Conservation (phyloP, 2,113 vertebrate genomes). For the Cephalopholis sonnerati region DNA sequence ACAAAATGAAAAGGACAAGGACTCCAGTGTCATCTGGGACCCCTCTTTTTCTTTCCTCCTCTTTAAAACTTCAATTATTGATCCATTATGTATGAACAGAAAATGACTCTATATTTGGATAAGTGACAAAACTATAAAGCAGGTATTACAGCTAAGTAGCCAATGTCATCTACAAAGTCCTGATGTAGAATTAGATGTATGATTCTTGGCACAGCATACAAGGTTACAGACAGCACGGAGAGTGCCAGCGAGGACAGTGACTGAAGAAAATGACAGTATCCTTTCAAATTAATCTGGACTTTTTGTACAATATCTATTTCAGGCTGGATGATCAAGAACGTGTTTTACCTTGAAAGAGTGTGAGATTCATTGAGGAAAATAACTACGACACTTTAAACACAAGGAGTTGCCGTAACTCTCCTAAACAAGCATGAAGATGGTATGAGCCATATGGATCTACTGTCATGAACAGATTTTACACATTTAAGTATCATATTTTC, state of each 20-base stretch:
- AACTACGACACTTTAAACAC: background rate
- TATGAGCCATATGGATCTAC: background rate
- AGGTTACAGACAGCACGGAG: slow-evolving; percentile 42
- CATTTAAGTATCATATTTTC: background rate
- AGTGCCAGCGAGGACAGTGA: slow-evolving; percentile 28
- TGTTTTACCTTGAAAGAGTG: background rate
- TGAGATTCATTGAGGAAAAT: slow-evolving; percentile 12
- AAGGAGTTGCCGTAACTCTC: background rate
- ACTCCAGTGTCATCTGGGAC: background rate
- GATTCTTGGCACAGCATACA: slow-evolving; percentile 49
- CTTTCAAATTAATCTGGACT: slow-evolving; percentile 44
- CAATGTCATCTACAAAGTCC: slow-evolving; percentile 49
- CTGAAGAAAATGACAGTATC: slow-evolving; percentile 40
- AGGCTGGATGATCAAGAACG: background rate
- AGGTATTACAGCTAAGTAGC: slow-evolving; percentile 30
- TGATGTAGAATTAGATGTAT: slow-evolving; percentile 31
- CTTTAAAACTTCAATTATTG: slow-evolving; percentile 11
- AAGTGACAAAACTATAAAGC: slow-evolving; percentile 51
- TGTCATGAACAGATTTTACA: background rate
- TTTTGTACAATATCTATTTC: slow-evolving; percentile 8
- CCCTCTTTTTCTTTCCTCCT: slow-evolving; percentile 2
- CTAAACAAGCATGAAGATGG: background rate
- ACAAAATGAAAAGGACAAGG: background rate
- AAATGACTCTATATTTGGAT: slow-evolving; percentile 42
- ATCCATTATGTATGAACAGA: slow-evolving; percentile 33